Conservation (phyloP, 2,113 vertebrate genomes). For the Festucalex cinctus region DNA sequence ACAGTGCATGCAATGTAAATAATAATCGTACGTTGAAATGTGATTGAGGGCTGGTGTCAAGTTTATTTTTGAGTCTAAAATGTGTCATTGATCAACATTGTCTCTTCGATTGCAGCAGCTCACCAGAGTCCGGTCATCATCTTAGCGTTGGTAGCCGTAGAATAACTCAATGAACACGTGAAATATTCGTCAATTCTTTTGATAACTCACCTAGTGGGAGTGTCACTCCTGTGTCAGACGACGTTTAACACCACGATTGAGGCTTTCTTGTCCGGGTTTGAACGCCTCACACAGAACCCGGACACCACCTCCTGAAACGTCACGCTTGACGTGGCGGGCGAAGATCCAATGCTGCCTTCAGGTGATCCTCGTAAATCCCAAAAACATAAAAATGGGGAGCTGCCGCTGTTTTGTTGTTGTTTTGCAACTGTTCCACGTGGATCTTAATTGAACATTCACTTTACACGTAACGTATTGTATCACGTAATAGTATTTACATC, state of each 20-base stretch:
- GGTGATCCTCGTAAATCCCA: conserved; percentile 11
- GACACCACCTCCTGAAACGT: conserved; percentile 52
- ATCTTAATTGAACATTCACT: no score
- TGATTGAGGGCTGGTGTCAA: not conserved
- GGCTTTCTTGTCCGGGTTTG: not conserved
- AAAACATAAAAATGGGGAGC: no score
- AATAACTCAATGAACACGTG: no score
- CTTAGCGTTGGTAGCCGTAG: not conserved
- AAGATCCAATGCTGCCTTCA: conserved; percentile 30
- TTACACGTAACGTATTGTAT: no score
- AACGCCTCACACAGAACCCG: conserved; percentile 20
- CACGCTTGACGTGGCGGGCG: conserved; percentile 61
- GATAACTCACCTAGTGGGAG: not conserved
- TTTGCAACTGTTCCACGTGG: no score
- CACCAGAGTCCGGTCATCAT: not conserved
- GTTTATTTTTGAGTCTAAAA: not conserved
- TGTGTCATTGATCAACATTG: not conserved
- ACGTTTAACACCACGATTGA: conserved; percentile 15
- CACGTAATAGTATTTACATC: no score
- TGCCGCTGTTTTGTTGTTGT: no score
- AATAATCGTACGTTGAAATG: not conserved
- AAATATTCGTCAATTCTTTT: not conserved
- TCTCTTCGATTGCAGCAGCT: not conserved
- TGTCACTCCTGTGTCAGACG: conserved; percentile 3
- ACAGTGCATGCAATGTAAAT: not conserved